These are phyloP conservation scores for Reinhardtius hippoglossoides DNA, from an alignment of 2,113 vertebrate genomes.

Conservation along the genomic window DNA sequence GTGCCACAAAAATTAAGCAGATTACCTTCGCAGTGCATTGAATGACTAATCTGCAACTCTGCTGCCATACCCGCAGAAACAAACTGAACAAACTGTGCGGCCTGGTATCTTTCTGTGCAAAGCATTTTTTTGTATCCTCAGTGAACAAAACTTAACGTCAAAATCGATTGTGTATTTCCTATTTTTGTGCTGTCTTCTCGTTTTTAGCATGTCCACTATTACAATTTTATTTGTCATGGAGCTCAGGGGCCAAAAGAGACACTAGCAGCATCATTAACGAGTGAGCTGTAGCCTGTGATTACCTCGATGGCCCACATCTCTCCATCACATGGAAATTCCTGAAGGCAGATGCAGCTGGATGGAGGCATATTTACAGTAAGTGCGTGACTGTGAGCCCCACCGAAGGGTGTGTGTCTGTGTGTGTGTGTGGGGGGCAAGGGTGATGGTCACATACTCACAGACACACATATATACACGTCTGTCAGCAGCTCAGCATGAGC, in stretches of 20 bases:
- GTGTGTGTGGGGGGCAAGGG: neutral
- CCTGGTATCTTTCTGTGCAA: neutral
- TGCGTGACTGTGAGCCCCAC: constrained; percentile 47
- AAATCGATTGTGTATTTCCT: neutral
- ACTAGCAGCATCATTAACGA: constrained; percentile 46
- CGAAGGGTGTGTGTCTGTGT: constrained; percentile 12
- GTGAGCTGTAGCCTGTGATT: constrained; percentile 50
- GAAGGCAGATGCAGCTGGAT: constrained; percentile 52
- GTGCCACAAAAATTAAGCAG: constrained; percentile 15
- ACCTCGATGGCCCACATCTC: constrained; percentile 42
- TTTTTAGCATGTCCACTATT: constrained; percentile 8
- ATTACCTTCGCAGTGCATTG: constrained; percentile 5
- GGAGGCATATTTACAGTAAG: constrained; percentile 59
- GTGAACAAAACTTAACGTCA: neutral
- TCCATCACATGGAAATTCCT: constrained; percentile 56
- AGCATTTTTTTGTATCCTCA: neutral
- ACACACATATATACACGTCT: constrained; percentile 51
- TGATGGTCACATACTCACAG: constrained; percentile 30
- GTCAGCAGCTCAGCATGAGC: constrained; percentile 66
- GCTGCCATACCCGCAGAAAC: neutral
- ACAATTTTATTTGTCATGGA: constrained; percentile 40
- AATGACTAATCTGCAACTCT: constrained; percentile 2
- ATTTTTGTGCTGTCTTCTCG: neutral
- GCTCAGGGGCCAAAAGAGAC: constrained; percentile 31
- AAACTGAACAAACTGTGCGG: neutral